These are phyloP conservation scores for Etheostoma perlongum DNA, from an alignment of 2,797 vertebrate genomes.

Conservation along the genomic window DNA sequence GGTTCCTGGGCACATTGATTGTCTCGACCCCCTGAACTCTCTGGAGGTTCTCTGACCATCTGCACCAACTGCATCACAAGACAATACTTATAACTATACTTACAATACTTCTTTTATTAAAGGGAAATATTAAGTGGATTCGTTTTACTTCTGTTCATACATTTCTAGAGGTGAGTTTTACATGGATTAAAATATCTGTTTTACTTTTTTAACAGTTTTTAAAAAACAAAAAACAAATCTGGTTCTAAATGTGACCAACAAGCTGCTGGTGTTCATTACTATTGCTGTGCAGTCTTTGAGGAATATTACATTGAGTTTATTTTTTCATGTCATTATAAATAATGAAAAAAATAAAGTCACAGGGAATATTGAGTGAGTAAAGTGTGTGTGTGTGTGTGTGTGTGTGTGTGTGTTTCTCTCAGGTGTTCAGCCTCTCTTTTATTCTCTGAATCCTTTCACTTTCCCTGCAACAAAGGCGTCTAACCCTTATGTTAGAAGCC, in stretches of 20 bases:
- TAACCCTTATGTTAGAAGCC: conserved; percentile 33
- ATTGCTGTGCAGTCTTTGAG: not conserved
- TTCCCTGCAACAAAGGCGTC: conserved; percentile 57
- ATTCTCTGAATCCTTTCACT: conserved; percentile 60
- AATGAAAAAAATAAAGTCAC: not conserved
- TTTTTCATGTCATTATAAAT: not conserved
- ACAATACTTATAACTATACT: too few relatives aligned
- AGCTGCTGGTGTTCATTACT: not conserved
- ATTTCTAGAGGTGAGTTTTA: not conserved
- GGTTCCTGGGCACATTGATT: conserved; percentile 34
- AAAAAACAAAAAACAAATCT: not conserved
- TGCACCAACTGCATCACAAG: conserved; percentile 13
- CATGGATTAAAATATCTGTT: not conserved
- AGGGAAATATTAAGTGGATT: not conserved
- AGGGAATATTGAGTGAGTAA: not conserved
- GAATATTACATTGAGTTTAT: not conserved
- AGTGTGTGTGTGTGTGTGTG: not conserved
- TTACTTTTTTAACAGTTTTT: not conserved
- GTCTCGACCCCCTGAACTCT: conserved; percentile 29
- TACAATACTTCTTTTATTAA: too few relatives aligned
- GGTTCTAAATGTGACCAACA: not conserved
- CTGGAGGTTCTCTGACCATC: conserved; percentile 50
- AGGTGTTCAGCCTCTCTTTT: conserved; percentile 61
- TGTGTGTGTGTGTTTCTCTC: conserved; percentile 22
- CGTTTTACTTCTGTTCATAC: not conserved